A percentile compares a stretch with the other conserved stretches of the same genome.
Evolutionary conservation across 2,113 vertebrate genomes (phyloP).

Genomic region (Protomyctophum bolini): DNA sequence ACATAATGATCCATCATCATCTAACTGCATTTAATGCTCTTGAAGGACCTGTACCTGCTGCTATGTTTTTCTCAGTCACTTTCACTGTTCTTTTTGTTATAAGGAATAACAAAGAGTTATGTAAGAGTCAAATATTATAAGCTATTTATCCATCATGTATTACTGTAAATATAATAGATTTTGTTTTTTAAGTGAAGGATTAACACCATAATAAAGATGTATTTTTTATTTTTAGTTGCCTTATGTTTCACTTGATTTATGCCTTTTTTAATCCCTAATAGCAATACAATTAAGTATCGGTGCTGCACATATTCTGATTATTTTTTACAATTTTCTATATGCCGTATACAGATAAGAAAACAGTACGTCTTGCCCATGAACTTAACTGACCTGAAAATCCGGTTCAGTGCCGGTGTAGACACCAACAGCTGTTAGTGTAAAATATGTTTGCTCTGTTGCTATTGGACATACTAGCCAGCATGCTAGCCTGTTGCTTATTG

Average conservation of each 20-base stretch:
- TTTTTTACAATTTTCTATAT: background rate
- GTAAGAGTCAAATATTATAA: slow-evolving; percentile 34
- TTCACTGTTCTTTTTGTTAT: slow-evolving; percentile 38
- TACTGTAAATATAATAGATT: slow-evolving; percentile 58
- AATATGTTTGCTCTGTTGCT: background rate
- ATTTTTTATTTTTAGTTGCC: slow-evolving; percentile 76
- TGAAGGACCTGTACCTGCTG: slow-evolving; percentile 65
- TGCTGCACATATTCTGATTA: background rate
- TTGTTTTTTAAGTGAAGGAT: slow-evolving; percentile 64
- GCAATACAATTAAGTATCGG: background rate
- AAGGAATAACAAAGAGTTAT: background rate
- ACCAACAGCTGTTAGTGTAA: background rate
- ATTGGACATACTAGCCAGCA: background rate
- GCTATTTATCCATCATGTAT: slow-evolving; percentile 42
- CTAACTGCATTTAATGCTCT: slow-evolving; percentile 35
- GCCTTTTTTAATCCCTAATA: slow-evolving; percentile 21
- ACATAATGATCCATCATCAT: slow-evolving; percentile 19
- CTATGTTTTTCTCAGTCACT: slow-evolving; percentile 57
- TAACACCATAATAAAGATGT: slow-evolving; percentile 75
- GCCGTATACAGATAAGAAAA: background rate
- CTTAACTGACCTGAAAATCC: slow-evolving; percentile 25
- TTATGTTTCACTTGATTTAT: slow-evolving; percentile 19
- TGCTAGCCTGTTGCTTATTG: background rate
- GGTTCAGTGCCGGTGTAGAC: slow-evolving; percentile 1
- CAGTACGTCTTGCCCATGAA: background rate